Evolutionary conservation across 2,113 vertebrate species (phyloP).

Genomic region (Cacatua alba): DNA sequence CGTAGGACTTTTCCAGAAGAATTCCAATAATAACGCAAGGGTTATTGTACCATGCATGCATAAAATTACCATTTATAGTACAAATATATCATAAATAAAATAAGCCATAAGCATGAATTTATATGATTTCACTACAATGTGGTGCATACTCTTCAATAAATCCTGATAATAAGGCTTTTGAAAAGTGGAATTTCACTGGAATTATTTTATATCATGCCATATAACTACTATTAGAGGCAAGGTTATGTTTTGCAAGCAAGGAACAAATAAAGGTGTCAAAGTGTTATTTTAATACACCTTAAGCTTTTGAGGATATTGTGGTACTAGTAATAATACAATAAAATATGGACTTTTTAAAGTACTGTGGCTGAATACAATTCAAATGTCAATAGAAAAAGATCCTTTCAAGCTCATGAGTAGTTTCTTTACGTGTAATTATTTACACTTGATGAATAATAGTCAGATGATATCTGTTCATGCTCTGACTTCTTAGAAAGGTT

Average conservation of each 20-base stretch:
- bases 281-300: conserved; percentile 24
- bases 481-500: conserved; percentile 15
- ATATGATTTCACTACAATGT: background rate
- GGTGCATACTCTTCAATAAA: conserved; percentile 6
- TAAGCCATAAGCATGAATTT: background rate
- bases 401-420: background rate
- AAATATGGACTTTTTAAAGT: conserved; percentile 44
- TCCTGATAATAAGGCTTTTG: conserved; percentile 54
- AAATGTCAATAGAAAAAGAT: conserved; percentile 37
- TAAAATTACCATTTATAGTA: conserved; percentile 19
- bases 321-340: conserved; percentile 6
- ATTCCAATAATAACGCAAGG: background rate
- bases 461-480: conserved; percentile 24
- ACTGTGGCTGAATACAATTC: conserved; percentile 4
- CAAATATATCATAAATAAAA: conserved; percentile 15
- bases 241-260: conserved; percentile 25
- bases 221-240: conserved; percentile 36
- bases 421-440: conserved; percentile 30
- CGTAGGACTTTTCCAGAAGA: background rate
- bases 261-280: conserved; percentile 54
- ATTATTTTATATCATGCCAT: conserved; percentile 32
- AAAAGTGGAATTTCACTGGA: conserved; percentile 41
- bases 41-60: background rate
- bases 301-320: background rate
- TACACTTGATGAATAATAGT: conserved; percentile 4